Base-by-base conservation (phyloP, 2,113 vertebrate genomes). In the Coptodon rendalli region DNA sequence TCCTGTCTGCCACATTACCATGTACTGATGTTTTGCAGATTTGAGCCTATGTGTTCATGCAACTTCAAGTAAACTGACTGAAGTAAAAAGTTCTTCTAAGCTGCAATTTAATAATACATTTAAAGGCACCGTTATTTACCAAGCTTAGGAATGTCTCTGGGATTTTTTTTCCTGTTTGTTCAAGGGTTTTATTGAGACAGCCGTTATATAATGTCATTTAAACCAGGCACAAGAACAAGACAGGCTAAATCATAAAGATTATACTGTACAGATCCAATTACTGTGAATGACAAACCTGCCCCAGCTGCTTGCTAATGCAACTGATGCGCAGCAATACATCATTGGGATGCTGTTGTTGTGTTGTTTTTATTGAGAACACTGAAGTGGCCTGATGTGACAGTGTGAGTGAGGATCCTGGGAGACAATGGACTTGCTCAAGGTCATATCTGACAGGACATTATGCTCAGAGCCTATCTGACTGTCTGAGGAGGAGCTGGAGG, bases 401-500 rank as follows among this genome's bases (percentile, higher is more conserved):
- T 45, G 79, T 84, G 90, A 94, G 87, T 57, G 86, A 90, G 57
- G 85, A 90, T 92, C 91, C 87, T 82, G 80, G n/a, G 90, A 93
- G 93, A 95, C 89, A 89, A 91, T 83, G 90, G 86, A 85, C 86
- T 88, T 6, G 57, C 90, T 93, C 94, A 95, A 96, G 95, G 95
- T 94, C 93, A 94, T 61, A 86, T 92, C 86, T 89, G 92, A 94
- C 89, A 56, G 89, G 87, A 90, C 87, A 84, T 87, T 89, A 88
- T 85, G 86, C 76, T 80, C 87, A 84, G 50, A 89, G 89, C 85
- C 87, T 56, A 86, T 89, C 82, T 86, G 89, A 90, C 68, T 87
- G 83, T 92, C 56, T 90, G 82, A 84, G 80, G 63, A 82, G 66
- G 81, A 54, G 57, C 71, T 8, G 16, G 80, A 40, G 86, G 36